Base-by-base conservation (phyloP, 2,888 invertebrate genomes). In the Meteorus colon region DNA sequence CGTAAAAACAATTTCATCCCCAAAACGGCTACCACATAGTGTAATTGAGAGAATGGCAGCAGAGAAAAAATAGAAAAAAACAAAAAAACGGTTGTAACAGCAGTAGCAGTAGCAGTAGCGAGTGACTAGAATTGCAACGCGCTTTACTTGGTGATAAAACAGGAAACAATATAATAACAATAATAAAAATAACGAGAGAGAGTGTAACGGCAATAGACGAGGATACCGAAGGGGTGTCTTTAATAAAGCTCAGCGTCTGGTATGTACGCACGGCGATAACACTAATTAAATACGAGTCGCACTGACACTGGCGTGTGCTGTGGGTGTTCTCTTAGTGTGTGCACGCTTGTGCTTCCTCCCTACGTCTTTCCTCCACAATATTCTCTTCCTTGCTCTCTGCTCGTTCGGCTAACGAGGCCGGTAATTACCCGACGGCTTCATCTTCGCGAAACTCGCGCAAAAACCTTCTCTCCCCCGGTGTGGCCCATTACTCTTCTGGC, bases 391-490 rank as follows among this genome's bases (percentile, higher is more conserved):
- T 12, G 12, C 41, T 41, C 41, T 8, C 12, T 68, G 81, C 83
- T 83, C 83, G 83, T 82, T 82, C 84, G 85, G 83, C 85, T 88
- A 88, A 89, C 88, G 88, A 89, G 87, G 85, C 86, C 85, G 85
- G 87, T 88, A 89, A 89, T 89, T 89, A 88, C 86, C 84, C 85
- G 85, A 89, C 86, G 85, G 87, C 87, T 88, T 89, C 88, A 88
- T 89, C 87, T 88, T 88, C 85, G 81, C 84, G 84, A 85, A 83
- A 85, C 80, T 84, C 82, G 82, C 73, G 84, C 85, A 88, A 88
- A 88, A 87, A 87, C 84, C 85, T 78, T 79, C 67, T 65, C 75
- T 62, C 63, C 65, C 62, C 68, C 77, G 73, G 80, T 81, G 77
- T 76, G 81, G 80, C 77, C 84, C 83, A 85, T 87, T 86, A 86